A percentile compares a stretch with the other conserved stretches of the same genome.
These are phyloP conservation scores for Lithobates sylvaticus DNA, from an alignment of 2,797 vertebrate genomes.

Conservation along the genomic window DNA sequence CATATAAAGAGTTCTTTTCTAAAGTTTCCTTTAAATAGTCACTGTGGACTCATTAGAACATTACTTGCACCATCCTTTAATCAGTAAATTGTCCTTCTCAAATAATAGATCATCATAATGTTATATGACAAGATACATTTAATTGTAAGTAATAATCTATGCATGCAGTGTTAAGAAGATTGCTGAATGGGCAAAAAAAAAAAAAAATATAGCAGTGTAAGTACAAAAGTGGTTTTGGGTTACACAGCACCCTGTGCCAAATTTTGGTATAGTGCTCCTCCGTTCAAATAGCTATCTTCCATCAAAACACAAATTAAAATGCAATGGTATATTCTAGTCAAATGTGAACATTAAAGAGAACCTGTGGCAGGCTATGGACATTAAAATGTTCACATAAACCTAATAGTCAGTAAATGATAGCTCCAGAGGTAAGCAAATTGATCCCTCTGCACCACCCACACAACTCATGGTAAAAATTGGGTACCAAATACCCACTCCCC, in stretches of 20 bases:
- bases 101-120: conserved; percentile 73
- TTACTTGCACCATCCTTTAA: conserved; percentile 73
- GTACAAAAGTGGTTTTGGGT: neutral
- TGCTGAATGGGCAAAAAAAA: conserved; percentile 3
- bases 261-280: no score
- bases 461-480: no score
- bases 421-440: no score
- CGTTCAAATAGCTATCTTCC: neutral
- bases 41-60: conserved; percentile 74
- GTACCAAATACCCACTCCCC: no score
- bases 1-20: conserved; percentile 77
- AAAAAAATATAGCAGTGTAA: neutral
- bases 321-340: neutral
- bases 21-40: conserved; percentile 78
- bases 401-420: no score
- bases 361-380: no score
- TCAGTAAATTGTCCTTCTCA: conserved; percentile 72
- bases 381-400: no score
- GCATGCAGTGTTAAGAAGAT: neutral
- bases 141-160: conserved; percentile 41
- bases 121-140: conserved; percentile 40
- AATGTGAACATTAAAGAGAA: neutral
- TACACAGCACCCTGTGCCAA: neutral
- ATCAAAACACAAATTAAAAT: neutral
- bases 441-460: no score